Evolutionary conservation across 2,888 invertebrate genomes (phyloP).

Genomic region (Formica aserva): DNA sequence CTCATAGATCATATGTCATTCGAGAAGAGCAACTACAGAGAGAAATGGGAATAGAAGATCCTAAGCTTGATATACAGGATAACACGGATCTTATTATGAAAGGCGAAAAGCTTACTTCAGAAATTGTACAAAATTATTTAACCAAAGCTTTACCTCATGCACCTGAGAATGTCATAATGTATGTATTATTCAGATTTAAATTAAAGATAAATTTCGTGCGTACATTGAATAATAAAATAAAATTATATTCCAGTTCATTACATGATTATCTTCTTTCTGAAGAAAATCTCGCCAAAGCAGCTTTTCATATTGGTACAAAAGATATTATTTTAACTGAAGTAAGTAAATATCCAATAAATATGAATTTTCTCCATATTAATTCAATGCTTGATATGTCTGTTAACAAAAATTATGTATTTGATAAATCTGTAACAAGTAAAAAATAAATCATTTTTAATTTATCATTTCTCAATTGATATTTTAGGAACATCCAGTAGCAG

Average conservation of each 20-base stretch:
- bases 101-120: slow-evolving; percentile 90
- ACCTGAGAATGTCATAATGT: slow-evolving; percentile 91
- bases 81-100: slow-evolving; percentile 90
- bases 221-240: slow-evolving; percentile 25
- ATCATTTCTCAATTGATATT: slow-evolving; percentile 25
- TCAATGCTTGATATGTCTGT: background rate
- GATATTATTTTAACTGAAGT: slow-evolving; percentile 93
- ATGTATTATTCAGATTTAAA: slow-evolving; percentile 69
- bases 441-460: background rate
- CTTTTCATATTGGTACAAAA: slow-evolving; percentile 91
- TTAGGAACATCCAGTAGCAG: slow-evolving; percentile 91
- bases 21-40: slow-evolving; percentile 90
- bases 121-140: slow-evolving; percentile 90
- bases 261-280: slow-evolving; percentile 89
- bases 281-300: slow-evolving; percentile 90
- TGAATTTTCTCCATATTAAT: background rate
- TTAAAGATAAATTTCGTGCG: background rate
- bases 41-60: slow-evolving; percentile 90
- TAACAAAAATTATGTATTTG: background rate
- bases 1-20: slow-evolving; percentile 92
- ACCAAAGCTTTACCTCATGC: slow-evolving; percentile 90
- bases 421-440: background rate
- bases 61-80: slow-evolving; percentile 88
- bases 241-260: slow-evolving; percentile 86
- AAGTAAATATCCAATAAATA: slow-evolving; percentile 83